These are phyloP conservation scores for Agriopis aurantiaria DNA, from an alignment of 2,888 invertebrate species.

Conservation along the genomic window DNA sequence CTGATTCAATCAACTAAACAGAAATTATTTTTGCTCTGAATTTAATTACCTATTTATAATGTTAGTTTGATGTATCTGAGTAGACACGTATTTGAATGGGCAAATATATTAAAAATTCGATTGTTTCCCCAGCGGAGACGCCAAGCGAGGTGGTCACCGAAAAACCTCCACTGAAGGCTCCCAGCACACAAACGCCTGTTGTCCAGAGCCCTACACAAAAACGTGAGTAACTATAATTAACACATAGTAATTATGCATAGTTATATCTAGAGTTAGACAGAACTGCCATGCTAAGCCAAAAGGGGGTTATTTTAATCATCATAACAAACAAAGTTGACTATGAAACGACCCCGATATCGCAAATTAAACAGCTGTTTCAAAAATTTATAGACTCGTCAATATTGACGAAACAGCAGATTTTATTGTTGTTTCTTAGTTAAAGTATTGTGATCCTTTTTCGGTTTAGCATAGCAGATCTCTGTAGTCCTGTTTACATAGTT, in stretches of 20 bases:
- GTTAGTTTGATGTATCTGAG: background rate
- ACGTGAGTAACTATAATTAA: constrained; percentile 64
- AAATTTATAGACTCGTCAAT: too few species aligned
- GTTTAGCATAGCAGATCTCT: background rate
- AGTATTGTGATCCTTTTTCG: background rate
- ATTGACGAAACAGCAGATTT: too few species aligned
- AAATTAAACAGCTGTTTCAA: too few species aligned
- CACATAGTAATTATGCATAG: constrained; percentile 17
- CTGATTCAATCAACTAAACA: too few species aligned
- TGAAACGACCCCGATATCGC: background rate
- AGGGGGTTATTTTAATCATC: background rate
- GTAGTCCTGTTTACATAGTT: constrained; percentile 17
- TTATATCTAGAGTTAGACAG: background rate
- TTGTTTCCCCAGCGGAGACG: constrained; percentile 59
- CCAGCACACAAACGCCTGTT: constrained; percentile 53
- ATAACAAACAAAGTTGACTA: background rate
- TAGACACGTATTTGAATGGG: background rate
- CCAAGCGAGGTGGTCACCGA: constrained; percentile 60
- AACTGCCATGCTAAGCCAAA: background rate
- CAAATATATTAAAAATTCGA: background rate
- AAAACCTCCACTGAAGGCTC: constrained; percentile 62
- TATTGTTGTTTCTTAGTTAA: too few species aligned
- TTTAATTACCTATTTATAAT: too few species aligned
- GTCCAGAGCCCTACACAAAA: constrained; percentile 62
- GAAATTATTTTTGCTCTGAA: too few species aligned